Conservation (phyloP, 2,113 vertebrate species). For the Theropithecus gelada region DNA sequence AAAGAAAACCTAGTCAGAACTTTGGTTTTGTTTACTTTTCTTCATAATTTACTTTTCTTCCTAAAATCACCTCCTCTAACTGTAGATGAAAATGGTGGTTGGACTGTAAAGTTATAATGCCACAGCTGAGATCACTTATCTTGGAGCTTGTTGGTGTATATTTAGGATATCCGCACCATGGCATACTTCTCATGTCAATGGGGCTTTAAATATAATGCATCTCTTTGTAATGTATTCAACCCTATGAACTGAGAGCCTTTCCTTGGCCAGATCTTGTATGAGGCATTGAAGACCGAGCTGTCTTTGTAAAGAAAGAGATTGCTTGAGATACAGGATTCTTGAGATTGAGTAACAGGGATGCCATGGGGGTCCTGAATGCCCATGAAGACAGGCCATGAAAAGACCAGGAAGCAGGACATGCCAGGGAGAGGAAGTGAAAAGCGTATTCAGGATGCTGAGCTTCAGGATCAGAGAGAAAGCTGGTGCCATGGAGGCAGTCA, state of each 20-base stretch:
- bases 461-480: not conserved
- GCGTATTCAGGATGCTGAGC: fast-evolving
- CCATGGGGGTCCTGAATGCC: fast-evolving
- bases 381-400: fast-evolving
- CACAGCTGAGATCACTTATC: fast-evolving
- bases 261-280: fast-evolving
- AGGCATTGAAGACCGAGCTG: too few species aligned
- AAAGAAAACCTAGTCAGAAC: not conserved
- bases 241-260: fast-evolving
- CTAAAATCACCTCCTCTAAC: not conserved
- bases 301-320: not conserved
- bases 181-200: fast-evolving
- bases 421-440: fast-evolving
- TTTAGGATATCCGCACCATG: fast-evolving
- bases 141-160: fast-evolving
- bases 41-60: not conserved
- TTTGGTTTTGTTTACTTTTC: not conserved
- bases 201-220: fast-evolving
- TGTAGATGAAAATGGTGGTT: not conserved
- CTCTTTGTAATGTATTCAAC: fast-evolving
- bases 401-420: fast-evolving
- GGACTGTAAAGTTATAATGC: not conserved
- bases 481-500: not conserved
- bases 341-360: not conserved
- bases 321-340: too few species aligned